Evolutionary conservation across 2,113 vertebrate species (phyloP), one percentile per base, ranked within the genome.

Genomic region (Polyodon spathula): DNA sequence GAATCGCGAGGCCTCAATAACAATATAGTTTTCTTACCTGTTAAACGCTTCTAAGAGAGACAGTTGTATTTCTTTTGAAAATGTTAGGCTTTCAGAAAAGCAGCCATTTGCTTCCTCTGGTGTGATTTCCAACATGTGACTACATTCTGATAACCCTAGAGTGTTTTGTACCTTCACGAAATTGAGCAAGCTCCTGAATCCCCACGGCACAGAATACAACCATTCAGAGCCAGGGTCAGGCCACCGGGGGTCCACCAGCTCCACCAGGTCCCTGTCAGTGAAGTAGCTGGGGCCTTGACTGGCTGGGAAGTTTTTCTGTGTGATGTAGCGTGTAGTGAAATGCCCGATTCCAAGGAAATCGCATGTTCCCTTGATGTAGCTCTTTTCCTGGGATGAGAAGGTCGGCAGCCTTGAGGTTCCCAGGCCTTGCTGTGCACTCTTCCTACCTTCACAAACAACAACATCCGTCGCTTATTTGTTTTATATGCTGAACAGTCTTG

Each of bases 301-400:
- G 1, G 81, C 62, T 8, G 87, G 81, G 68, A 80, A 71, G 63
- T 60, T 93, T 82, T 86, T 93, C 54, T 86, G 87, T 5, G 84
- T 89, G 67, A 96, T 81, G 55, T 93, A 96, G 41, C 86, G 85
- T 5, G 93, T 93, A 2, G 91, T 97, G 40, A 94, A 96, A 51
- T 97, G 93, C 0, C 92, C 89, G 2, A 97, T 66, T n/a, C 93
- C 93, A 51, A 97, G 72, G 75, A 97, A 97, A 73, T 97, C 93
- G 1, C 86, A 84, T 6, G 92, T 95, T 62, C 93, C 93, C 75
- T 92, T 95, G 16, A 97, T 88, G 43, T 92, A 93, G 71, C 75
- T 84, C 78, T 94, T 95, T 71, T 98, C 94, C 68, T 93, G 91
- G 43, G 84, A 78, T 5, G 91, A 93, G 74, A 97, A 96, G 1